Evolutionary conservation across 2,797 vertebrate species (phyloP), one percentile per base, ranked within the genome.

Genomic region (Cyclura pinguis): DNA sequence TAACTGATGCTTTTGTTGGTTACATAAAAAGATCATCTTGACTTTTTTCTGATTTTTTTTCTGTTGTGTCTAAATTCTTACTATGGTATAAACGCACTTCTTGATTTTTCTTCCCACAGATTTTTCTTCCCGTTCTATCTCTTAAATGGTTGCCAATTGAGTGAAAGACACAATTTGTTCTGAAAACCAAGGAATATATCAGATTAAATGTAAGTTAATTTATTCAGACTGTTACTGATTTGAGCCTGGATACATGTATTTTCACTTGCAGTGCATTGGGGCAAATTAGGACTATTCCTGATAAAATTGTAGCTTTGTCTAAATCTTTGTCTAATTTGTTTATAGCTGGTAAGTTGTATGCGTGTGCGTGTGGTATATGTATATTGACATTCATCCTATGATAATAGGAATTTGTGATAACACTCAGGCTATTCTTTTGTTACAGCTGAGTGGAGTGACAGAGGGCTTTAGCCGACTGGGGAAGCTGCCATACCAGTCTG

Each of bases 221-320:
- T 82, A 72, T 38, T 69, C 42, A 82, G 38, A 73, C 69, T 84
- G 67, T 59, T 84, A 89, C 24, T 89, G n/a, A 77, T 35, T 80
- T 72, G 47, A 80, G 35, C 35, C 57, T 67, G 38, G 57, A 59
- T 84, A 42, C 55, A 89, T n/a, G 38, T 74, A 59, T 59, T 72
- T 82, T 59, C 3, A 24, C 50, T 80, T 85, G n/a, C 13, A 80
- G 27, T 80, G 16, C 32, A 27, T 84, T 89, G 83, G 7, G 22
- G 5, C 76, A 85, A 55, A 57, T 80, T 18, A 85, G 35, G 50
- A 22, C 76, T 80, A 29, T 35, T 72, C 14, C 10, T 59, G 57
- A 20, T 72, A 80, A 22, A 80, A 13, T 27, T 12, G 29, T 52
- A 42, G 67, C 10, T 59, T 74, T 74, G 10, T 62, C 59, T 47